phyloP scores from a whole-genome alignment of 2,888 invertebrate species.

The Cerastis rubricosa region DNA sequence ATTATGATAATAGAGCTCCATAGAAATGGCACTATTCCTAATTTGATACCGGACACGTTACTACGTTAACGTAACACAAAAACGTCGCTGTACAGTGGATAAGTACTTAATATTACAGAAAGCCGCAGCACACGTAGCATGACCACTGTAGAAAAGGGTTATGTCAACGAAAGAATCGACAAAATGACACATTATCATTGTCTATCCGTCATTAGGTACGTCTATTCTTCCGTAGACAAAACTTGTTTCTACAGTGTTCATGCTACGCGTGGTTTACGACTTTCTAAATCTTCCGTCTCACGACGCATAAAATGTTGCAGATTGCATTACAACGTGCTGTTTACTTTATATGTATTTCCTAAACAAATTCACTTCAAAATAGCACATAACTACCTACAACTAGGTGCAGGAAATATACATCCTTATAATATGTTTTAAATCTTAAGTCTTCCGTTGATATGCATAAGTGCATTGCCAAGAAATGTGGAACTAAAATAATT shows the following conservation, averaged over 20 bases:
- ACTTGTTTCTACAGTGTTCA: no score
- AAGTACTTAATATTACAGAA: slow-evolving; percentile 1
- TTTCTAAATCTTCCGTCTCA: slow-evolving; percentile 21
- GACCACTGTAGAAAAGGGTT: no score
- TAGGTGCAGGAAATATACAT: slow-evolving; percentile 30
- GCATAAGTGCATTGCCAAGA: slow-evolving; percentile 6
- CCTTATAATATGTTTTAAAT: slow-evolving; percentile 1
- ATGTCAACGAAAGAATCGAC: no score
- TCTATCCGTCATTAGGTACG: no score
- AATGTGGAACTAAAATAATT: slow-evolving; percentile 18
- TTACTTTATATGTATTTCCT: slow-evolving; percentile 18
- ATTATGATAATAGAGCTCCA: slow-evolving; percentile 8
- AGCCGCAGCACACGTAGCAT: no score
- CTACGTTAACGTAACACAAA: neutral
- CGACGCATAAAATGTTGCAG: slow-evolving; percentile 31
- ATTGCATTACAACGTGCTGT: slow-evolving; percentile 27
- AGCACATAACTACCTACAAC: neutral
- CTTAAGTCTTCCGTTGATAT: slow-evolving; percentile 5
- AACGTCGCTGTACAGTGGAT: neutral
- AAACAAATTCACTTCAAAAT: slow-evolving; percentile 30
- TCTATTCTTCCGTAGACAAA: no score
- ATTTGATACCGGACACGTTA: neutral
- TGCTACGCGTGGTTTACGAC: no score
- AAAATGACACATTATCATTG: no score
- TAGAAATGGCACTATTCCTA: neutral